phyloP scores from a whole-genome alignment of 2,888 invertebrate species.

The Volucella zonaria region DNA sequence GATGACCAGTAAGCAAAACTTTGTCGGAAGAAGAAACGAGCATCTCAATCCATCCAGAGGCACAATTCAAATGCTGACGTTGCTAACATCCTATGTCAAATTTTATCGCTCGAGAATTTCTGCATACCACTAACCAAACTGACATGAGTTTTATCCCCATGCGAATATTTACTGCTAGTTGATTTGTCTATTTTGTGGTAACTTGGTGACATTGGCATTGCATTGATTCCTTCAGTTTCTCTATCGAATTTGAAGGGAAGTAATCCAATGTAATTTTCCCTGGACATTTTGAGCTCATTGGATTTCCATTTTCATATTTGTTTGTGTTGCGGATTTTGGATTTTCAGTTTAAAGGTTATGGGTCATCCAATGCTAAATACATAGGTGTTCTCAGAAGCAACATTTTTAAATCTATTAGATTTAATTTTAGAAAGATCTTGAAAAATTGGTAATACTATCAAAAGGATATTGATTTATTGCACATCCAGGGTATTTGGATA shows the following conservation, averaged over 20 bases:
- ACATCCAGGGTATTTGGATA: too few species aligned
- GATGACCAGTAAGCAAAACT: slow-evolving; percentile 45
- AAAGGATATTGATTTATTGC: too few species aligned
- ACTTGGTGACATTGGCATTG: slow-evolving; percentile 21
- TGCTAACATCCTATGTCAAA: slow-evolving; percentile 52
- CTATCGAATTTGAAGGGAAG: not conserved
- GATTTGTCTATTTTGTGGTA: slow-evolving; percentile 67
- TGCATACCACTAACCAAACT: slow-evolving; percentile 43
- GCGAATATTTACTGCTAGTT: slow-evolving; percentile 60
- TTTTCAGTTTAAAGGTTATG: not conserved
- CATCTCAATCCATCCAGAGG: slow-evolving; percentile 19
- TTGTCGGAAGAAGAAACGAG: slow-evolving; percentile 30
- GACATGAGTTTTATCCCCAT: slow-evolving; percentile 50
- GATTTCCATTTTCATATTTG: not conserved
- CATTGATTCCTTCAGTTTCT: slow-evolving; percentile 34
- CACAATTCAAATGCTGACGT: slow-evolving; percentile 34
- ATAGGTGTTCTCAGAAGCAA: slow-evolving; percentile 1
- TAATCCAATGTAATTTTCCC: slow-evolving; percentile 7
- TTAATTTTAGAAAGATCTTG: slow-evolving; percentile 6
- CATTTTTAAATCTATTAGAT: slow-evolving; percentile 33
- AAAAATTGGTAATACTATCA: not conserved
- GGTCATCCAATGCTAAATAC: not conserved
- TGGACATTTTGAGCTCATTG: slow-evolving; percentile 9
- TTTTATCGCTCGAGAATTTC: slow-evolving; percentile 53
- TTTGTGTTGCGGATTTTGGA: not conserved